A percentile compares a stretch with the other conserved stretches of the same genome.
These are phyloP conservation scores for Periparus ater DNA, from an alignment of 2,797 vertebrate genomes.

Conservation along the genomic window DNA sequence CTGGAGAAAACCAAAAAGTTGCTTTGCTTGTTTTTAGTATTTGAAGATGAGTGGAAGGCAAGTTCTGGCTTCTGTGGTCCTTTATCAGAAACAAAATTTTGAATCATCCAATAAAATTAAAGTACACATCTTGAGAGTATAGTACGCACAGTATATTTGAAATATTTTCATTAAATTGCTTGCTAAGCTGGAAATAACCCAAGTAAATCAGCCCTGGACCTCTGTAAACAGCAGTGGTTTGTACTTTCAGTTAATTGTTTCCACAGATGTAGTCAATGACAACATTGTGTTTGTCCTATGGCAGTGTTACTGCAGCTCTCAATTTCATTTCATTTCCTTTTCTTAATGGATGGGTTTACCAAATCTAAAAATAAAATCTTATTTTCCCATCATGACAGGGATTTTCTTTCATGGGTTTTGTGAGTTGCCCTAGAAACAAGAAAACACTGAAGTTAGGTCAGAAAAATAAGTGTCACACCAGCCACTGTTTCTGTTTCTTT, in stretches of 20 bases:
- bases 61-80: neutral
- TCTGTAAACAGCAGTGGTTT: neutral
- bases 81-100: constrained; percentile 8
- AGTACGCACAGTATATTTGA: neutral
- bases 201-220: neutral
- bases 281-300: neutral
- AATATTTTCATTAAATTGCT: neutral
- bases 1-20: neutral
- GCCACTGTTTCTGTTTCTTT: neutral
- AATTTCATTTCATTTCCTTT: neutral
- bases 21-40: neutral
- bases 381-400: neutral
- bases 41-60: constrained; percentile 12
- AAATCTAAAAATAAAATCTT: constrained; percentile 4
- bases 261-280: neutral
- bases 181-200: neutral
- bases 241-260: neutral
- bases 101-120: neutral
- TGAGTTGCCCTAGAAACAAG: constrained; percentile 35
- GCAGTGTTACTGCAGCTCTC: neutral
- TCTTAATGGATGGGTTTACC: neutral
- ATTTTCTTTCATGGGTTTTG: neutral
- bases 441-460: constrained; percentile 6
- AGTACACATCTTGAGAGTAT: neutral
- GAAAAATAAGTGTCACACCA: neutral